Evolutionary conservation across 2,888 invertebrate genomes (phyloP).

Genomic region (Clanis bilineata): DNA sequence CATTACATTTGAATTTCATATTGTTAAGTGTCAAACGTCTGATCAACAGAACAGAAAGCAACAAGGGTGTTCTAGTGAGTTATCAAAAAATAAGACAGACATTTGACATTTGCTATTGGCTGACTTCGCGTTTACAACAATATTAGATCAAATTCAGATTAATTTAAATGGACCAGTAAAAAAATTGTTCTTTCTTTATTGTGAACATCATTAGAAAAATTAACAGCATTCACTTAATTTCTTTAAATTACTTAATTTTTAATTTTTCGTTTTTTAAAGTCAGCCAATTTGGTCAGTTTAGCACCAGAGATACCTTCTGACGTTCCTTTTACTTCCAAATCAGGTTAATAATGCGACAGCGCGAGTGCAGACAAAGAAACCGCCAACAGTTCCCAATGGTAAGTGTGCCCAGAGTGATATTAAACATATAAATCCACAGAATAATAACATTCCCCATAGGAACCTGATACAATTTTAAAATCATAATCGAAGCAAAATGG

Average conservation of each 20-base stretch:
- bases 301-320: conserved; percentile 49
- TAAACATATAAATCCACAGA: conserved; percentile 5
- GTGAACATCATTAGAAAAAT: background rate
- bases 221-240: background rate
- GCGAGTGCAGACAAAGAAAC: conserved; percentile 99
- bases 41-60: background rate
- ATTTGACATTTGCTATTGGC: conserved; percentile 43
- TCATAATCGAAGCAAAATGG: background rate
- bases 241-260: conserved; percentile 17
- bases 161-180: background rate
- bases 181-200: background rate
- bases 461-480: conserved; percentile 5
- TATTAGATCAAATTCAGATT: background rate
- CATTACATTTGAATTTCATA: conserved; percentile 24
- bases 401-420: conserved; percentile 59
- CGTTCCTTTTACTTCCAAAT: conserved; percentile 62
- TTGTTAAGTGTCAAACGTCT: conserved; percentile 22
- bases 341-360: conserved; percentile 99
- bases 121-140: conserved; percentile 30
- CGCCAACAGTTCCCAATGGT: conserved; percentile 95
- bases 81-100: conserved; percentile 20
- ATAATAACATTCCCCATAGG: conserved; percentile 24
- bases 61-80: background rate
- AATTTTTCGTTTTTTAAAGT: conserved; percentile 37
- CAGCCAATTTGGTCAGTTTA: conserved; percentile 45